These are phyloP conservation scores for Oasisia sp. DNA, from an alignment of 2,888 invertebrate genomes.

Conservation along the genomic window DNA sequence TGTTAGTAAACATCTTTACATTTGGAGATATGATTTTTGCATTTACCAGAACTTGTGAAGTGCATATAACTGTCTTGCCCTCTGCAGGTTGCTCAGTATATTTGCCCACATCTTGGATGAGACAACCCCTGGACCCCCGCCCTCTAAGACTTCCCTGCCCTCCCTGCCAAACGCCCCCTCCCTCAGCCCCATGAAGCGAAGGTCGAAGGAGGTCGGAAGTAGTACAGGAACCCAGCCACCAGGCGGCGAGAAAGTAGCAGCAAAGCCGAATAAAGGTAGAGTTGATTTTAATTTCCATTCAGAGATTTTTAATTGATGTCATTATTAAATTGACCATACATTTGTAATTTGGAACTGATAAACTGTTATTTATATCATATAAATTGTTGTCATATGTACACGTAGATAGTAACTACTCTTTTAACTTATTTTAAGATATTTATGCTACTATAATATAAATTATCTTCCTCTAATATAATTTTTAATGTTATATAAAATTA, in stretches of 20 bases:
- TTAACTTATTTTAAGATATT: neutral
- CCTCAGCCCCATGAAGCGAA: constrained; percentile 66
- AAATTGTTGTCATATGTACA: too few species aligned
- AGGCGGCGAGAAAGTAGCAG: constrained; percentile 23
- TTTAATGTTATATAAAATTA: too few species aligned
- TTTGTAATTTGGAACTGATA: neutral
- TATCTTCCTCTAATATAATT: too few species aligned
- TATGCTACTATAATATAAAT: neutral
- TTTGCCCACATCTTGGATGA: constrained; percentile 82
- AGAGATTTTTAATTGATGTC: neutral
- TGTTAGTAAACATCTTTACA: too few species aligned
- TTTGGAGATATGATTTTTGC: neutral
- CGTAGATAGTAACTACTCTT: neutral
- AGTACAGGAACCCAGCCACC: constrained; percentile 21
- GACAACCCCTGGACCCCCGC: constrained; percentile 66
- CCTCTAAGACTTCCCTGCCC: constrained; percentile 69
- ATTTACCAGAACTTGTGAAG: neutral
- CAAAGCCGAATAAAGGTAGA: constrained; percentile 48
- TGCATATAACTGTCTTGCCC: constrained; percentile 24
- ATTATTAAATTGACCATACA: neutral
- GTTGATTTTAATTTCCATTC: constrained; percentile 18
- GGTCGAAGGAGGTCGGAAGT: constrained; percentile 52
- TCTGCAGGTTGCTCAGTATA: constrained; percentile 74
- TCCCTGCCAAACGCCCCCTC: constrained; percentile 65
- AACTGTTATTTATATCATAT: neutral